Evolutionary conservation across 1,140 invertebrate genomes (phyloP).

Genomic region (Aporrectodea caliginosa): DNA sequence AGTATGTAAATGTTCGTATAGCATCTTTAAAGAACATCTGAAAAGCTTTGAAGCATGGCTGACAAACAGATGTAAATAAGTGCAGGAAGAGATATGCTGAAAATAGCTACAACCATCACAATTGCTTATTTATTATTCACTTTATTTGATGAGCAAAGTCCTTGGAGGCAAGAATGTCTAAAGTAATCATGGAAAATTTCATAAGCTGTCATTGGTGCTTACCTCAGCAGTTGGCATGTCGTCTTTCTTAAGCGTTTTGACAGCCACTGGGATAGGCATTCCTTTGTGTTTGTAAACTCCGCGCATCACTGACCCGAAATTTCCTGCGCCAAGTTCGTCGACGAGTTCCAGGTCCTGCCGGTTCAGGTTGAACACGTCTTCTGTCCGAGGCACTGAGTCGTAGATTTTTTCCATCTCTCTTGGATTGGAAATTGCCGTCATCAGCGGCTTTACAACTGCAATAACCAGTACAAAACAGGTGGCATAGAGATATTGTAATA

Average conservation of each 20-base stretch:
- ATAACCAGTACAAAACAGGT: neutral
- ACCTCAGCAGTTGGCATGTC: slow-evolving; percentile 33
- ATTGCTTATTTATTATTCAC: too few relatives aligned
- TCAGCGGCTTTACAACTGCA: neutral
- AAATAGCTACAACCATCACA: too few relatives aligned
- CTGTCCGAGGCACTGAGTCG: slow-evolving; percentile 42
- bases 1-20: too few relatives aligned
- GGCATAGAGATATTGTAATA: too few relatives aligned
- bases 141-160: too few relatives aligned
- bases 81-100: too few relatives aligned
- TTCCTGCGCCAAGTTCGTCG: slow-evolving; percentile 49
- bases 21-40: too few relatives aligned
- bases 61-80: too few relatives aligned
- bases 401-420: slow-evolving; percentile 39
- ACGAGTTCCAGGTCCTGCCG: slow-evolving; percentile 47
- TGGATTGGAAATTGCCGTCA: neutral
- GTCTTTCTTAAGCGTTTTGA: slow-evolving; percentile 57
- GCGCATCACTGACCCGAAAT: slow-evolving; percentile 58
- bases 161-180: too few relatives aligned
- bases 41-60: too few relatives aligned
- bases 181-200: too few relatives aligned
- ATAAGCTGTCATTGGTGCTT: neutral
- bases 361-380: slow-evolving; percentile 45
- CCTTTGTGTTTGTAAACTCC: slow-evolving; percentile 48
- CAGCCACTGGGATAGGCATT: slow-evolving; percentile 55